phyloP scores from a whole-genome alignment of 2,888 invertebrate species.

The Tuta absoluta region DNA sequence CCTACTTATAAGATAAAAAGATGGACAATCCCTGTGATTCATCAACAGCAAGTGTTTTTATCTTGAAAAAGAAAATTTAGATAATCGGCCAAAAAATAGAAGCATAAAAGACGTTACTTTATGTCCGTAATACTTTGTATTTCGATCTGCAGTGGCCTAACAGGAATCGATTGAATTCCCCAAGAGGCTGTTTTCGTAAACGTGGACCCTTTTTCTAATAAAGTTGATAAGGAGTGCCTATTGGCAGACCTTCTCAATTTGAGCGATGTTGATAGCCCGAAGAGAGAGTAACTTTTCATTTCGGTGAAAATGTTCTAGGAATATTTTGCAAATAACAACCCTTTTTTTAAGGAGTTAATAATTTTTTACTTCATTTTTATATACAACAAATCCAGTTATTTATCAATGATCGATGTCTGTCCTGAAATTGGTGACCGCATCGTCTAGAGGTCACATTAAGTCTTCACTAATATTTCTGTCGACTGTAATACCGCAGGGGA shows the following conservation, averaged over 20 bases:
- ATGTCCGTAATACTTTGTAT: too few relatives aligned
- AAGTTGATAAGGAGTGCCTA: not conserved
- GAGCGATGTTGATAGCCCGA: slow-evolving; percentile 2
- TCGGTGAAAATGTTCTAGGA: not conserved
- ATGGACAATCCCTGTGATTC: too few relatives aligned
- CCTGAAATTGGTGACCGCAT: not conserved
- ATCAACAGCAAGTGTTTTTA: too few relatives aligned
- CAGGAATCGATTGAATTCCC: slow-evolving; percentile 17
- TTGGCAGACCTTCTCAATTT: slow-evolving; percentile 4
- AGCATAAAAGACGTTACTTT: too few relatives aligned
- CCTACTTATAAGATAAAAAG: too few relatives aligned
- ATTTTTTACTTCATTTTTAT: not conserved
- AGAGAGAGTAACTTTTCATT: not conserved
- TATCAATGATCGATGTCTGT: not conserved
- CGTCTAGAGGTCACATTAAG: slow-evolving; percentile 6
- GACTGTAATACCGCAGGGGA: slow-evolving; percentile 3
- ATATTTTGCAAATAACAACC: not conserved
- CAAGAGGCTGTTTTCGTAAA: slow-evolving; percentile 8
- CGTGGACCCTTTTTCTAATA: slow-evolving; percentile 15
- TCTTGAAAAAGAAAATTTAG: too few relatives aligned
- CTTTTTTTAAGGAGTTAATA: not conserved
- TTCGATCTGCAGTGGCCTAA: not conserved
- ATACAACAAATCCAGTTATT: not conserved
- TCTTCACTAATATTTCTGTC: not conserved
- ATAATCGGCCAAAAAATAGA: too few relatives aligned